Conservation (phyloP, 2,797 vertebrate genomes). For the Halcyon chelicuti region DNA sequence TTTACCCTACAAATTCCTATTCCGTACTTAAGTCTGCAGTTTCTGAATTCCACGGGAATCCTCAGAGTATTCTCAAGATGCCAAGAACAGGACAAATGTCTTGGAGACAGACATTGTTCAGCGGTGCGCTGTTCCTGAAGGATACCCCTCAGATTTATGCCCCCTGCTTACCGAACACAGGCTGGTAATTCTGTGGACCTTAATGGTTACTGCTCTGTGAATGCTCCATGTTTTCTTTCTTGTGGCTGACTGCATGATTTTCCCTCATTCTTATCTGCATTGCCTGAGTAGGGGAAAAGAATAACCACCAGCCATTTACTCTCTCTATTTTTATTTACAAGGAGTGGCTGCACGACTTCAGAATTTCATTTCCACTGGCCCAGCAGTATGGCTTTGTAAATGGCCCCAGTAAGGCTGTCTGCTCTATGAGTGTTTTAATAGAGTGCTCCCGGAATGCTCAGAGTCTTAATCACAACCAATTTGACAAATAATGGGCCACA, state of each 20-base stretch:
- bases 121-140: not conserved
- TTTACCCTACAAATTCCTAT: not conserved
- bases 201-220: not conserved
- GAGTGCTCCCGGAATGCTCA: constrained; percentile 34
- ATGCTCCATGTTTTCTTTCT: not conserved
- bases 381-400: constrained; percentile 37
- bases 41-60: not conserved
- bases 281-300: not conserved
- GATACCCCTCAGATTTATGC: not conserved
- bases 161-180: not conserved
- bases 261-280: not conserved
- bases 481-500: constrained; percentile 39
- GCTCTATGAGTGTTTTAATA: constrained; percentile 52
- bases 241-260: not conserved
- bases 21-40: not conserved
- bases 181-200: not conserved
- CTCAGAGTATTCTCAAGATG: not conserved
- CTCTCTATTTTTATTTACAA: not conserved
- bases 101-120: not conserved
- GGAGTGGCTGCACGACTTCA: not conserved
- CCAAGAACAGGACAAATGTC: not conserved
- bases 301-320: not conserved
- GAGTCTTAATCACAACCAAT: constrained; percentile 53
- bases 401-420: constrained; percentile 10
- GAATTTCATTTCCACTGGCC: constrained; percentile 5